Base-by-base conservation (phyloP, 2,113 vertebrate species). In the Sinocyclocheilus rhinocerous region DNA sequence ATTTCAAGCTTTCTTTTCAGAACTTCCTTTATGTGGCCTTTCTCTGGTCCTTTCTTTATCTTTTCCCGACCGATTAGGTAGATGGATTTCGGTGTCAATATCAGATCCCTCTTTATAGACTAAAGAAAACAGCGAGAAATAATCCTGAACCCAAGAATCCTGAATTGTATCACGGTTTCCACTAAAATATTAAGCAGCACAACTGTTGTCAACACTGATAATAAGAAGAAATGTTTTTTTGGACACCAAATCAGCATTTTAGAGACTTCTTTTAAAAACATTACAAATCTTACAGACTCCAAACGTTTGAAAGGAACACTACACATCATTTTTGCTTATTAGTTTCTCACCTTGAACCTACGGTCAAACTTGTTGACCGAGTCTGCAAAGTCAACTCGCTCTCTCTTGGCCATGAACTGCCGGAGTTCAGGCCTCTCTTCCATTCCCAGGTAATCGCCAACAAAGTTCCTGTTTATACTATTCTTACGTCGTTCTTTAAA, bases 401-500 rank as follows among this genome's bases (percentile, higher is more conserved):
- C 98, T 42, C 98, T 93, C 92, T 98, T 99, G 90, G 93, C 83
- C 89, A 99, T 93, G 91, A 99, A 99, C 93, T 98, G 97, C 0
- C 97, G 93, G 83, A 99, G 94, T 90, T 99, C 98, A 0, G 98
- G 97, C 84, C 90, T 93, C 82, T 99, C 97, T 89, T 99, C 98
- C 93, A 99, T 96, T 45, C 98, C 98, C 84, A 99, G 94, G 89
- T 99, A 99, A 90, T 99, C 98, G 0, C 98, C 98, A 0, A 99
- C 97, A 0, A 99, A 99, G 91, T 99, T 99, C 86, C 98, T 94
- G 92, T 99, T 99, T 92, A 99, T 98, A 93, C 98, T 99, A 91
- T 99, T 99, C 84, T 92, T 95, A 86, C 98, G 86, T 9, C 97
- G 86, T 90, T 99, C 97, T 86, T 99, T 99, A 85, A 95, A 97